Conservation (phyloP, 2,888 invertebrate species). For the Lycophotia porphyrea region DNA sequence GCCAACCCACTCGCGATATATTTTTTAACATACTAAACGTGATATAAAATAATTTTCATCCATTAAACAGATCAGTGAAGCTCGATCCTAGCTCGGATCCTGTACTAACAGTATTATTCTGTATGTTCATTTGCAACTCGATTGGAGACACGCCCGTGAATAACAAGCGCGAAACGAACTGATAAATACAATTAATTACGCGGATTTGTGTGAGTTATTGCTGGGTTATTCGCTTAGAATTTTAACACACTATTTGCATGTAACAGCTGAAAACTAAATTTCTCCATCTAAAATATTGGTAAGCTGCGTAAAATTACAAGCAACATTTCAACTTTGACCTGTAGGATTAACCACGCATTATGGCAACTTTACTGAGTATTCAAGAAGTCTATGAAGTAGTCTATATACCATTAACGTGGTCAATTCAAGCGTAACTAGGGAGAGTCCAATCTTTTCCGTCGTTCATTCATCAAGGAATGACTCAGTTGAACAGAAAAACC, state of each 20-base stretch:
- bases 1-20: too few species aligned
- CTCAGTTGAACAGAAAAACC: slow-evolving; percentile 33
- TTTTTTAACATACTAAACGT: too few species aligned
- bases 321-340: background rate
- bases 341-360: background rate
- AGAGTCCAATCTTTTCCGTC: slow-evolving; percentile 43
- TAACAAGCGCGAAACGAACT: slow-evolving; percentile 36
- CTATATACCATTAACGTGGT: background rate
- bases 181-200: slow-evolving; percentile 55
- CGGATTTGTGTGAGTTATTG: slow-evolving; percentile 39
- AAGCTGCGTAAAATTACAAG: background rate
- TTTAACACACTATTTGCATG: slow-evolving; percentile 38
- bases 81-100: too few species aligned
- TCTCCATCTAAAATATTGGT: background rate
- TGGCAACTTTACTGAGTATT: background rate
- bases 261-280: background rate
- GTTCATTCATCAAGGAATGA: slow-evolving; percentile 30
- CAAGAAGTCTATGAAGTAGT: background rate
- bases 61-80: too few species aligned
- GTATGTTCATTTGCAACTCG: slow-evolving; percentile 45
- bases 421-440: slow-evolving; percentile 8
- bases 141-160: slow-evolving; percentile 39
- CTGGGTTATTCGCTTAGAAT: slow-evolving; percentile 17
- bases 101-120: slow-evolving; percentile 36
- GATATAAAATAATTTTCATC: too few species aligned